Evolutionary conservation across 2,888 invertebrate species (phyloP).

Genomic region (Xestia sexstrigata): DNA sequence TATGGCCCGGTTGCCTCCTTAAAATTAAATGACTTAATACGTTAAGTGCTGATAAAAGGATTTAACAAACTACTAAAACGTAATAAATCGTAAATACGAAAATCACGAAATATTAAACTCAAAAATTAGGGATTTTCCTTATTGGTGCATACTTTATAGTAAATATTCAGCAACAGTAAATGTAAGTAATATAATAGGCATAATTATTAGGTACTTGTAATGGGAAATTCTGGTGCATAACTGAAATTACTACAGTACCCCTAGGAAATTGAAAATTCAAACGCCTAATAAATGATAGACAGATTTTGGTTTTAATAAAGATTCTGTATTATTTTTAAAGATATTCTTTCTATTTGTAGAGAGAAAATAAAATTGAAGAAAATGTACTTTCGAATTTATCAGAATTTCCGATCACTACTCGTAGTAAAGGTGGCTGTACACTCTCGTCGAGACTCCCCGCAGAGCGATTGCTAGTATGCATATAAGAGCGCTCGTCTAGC

Average conservation of each 20-base stretch:
- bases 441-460: background rate
- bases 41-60: background rate
- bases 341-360: constrained; percentile 1
- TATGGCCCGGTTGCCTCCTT: background rate
- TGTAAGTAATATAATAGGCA: constrained; percentile 22
- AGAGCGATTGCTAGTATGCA: background rate
- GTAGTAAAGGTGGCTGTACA: background rate
- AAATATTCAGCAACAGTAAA: constrained; percentile 13
- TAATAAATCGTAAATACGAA: background rate
- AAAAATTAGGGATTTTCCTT: background rate
- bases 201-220: background rate
- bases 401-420: constrained; percentile 27
- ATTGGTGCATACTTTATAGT: constrained; percentile 3
- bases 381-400: background rate
- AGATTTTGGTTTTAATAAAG: background rate
- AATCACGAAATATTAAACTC: background rate
- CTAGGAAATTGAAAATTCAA: background rate
- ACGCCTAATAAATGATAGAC: background rate
- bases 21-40: background rate
- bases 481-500: background rate
- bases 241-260: background rate
- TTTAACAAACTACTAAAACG: background rate
- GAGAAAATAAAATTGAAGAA: background rate
- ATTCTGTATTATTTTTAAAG: background rate
- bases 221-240: background rate